Conservation (phyloP, 37 sponge, comb jelly and placozoan species). For the Beroe ovata region DNA sequence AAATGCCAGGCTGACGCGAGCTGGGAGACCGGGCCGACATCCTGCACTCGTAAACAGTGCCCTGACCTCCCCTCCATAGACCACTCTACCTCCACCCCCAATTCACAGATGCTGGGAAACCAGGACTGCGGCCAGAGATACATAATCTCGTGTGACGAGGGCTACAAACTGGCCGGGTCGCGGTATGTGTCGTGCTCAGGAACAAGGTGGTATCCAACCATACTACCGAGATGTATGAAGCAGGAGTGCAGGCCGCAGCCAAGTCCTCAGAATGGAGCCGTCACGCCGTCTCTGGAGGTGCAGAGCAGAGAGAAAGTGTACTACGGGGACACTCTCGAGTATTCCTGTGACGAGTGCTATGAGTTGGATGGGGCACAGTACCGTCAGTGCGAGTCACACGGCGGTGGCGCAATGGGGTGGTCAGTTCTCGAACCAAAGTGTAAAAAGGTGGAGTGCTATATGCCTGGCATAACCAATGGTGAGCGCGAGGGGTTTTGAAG, state of each 20-base stretch:
- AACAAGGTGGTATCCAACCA: neutral
- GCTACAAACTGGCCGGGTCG: neutral
- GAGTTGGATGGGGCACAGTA: neutral
- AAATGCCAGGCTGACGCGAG: neutral
- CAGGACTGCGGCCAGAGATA: neutral
- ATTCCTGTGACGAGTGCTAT: neutral
- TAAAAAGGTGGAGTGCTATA: neutral
- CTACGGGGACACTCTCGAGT: neutral
- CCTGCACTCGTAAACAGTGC: neutral
- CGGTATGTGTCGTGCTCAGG: neutral
- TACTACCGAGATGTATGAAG: neutral
- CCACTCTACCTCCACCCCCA: neutral
- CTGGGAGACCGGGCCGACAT: neutral
- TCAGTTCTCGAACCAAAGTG: neutral
- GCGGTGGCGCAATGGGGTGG: neutral
- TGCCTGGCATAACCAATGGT: conserved; percentile 13
- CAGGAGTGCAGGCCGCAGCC: neutral
- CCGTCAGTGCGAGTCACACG: neutral
- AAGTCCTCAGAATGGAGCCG: neutral
- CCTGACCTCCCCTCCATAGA: neutral
- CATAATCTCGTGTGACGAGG: neutral
- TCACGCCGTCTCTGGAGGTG: neutral
- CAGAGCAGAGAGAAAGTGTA: neutral
- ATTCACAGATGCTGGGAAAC: neutral
- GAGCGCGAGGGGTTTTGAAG: too few species aligned